Evolutionary conservation across 2,797 vertebrate genomes (phyloP), one percentile per base, ranked within the genome.

Genomic region (Peromyscus aztecus): DNA sequence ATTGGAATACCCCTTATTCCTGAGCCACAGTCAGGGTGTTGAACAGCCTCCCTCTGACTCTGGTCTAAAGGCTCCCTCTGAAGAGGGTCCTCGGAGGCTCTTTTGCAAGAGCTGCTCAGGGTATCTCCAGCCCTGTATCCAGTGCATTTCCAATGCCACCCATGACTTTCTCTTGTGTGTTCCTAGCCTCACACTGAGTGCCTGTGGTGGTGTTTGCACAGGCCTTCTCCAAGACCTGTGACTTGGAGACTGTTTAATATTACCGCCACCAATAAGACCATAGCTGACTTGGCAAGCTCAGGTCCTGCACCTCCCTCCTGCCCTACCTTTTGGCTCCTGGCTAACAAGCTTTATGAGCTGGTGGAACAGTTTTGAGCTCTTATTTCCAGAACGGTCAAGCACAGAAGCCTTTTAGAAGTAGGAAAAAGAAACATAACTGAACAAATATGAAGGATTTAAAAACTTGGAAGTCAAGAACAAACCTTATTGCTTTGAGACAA

Each of bases 201-300:
- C 43, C 63, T 55, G 52, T 0, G 0, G 81, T 91, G 76, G 77
- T 95, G 52, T 87, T 97, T 95, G 89, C 92, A 93, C 46, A 93
- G 92, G 77, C 76, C 57, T 91, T 96, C 93, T 59, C 82, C 63
- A 61, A 88, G 91, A 6, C 69, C 87, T 91, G 92, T 67, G 91
- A 75, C 92, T 82, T 93, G 67, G 86, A 86, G 90, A 49, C 61
- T 52, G n/a, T 84, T 84, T 65, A 59, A 82, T 77, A n/a, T 94
- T 82, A 65, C 90, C 40, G 1, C 92, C 77, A 89, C 92, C 95
- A 91, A 23, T 85, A 91, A 92, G 78, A 89, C 61, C 73, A 5
- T 90, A 76, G 17, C 67, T 1, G 16, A n/a, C 82, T 89, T 83
- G 83, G 91, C 67, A 40, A 3, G 3, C 4, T 63, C 29, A 4